Percentiles rank a stretch among this genome's conserved stretches.
Conservation (phyloP, 1,140 invertebrate genomes). For the Helicoverpa zea region DNA sequence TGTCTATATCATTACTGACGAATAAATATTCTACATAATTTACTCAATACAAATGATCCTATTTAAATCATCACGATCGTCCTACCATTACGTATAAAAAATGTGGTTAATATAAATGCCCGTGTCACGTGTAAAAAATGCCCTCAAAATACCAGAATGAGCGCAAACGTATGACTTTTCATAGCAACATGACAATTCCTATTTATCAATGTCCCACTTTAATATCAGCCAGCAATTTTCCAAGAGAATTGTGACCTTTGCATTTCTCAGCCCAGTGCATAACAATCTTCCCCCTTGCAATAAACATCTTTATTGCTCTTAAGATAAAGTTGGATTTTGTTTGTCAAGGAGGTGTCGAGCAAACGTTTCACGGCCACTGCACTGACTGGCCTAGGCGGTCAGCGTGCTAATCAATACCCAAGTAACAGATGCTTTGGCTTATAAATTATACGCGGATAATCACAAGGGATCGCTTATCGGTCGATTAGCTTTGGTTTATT, state of each 20-base stretch:
- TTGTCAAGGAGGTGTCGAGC: conserved; percentile 15
- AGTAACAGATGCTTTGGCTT: conserved; percentile 38
- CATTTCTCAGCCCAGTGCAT: conserved; percentile 53
- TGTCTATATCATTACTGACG: neutral
- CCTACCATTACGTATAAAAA: conserved; percentile 22
- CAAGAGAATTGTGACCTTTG: conserved; percentile 59
- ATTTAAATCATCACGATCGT: too few relatives aligned
- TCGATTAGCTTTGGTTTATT: neutral
- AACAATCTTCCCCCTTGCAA: conserved; percentile 2
- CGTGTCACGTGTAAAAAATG: conserved; percentile 9
- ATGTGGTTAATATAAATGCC: conserved; percentile 16
- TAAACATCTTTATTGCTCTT: conserved; percentile 2
- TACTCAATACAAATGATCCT: too few relatives aligned
- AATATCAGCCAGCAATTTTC: conserved; percentile 52
- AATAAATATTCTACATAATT: too few relatives aligned
- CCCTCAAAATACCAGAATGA: neutral
- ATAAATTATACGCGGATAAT: conserved; percentile 34
- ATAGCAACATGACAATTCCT: conserved; percentile 2
- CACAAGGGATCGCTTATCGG: neutral
- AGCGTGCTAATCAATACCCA: conserved; percentile 55
- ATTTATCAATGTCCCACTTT: conserved; percentile 33
- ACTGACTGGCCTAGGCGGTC: conserved; percentile 50
- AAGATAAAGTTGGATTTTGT: conserved; percentile 38
- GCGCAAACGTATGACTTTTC: conserved; percentile 4
- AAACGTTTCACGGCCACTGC: conserved; percentile 57